These are phyloP conservation scores for Leistus spinibarbis DNA, from an alignment of 2,888 invertebrate genomes.

Conservation along the genomic window DNA sequence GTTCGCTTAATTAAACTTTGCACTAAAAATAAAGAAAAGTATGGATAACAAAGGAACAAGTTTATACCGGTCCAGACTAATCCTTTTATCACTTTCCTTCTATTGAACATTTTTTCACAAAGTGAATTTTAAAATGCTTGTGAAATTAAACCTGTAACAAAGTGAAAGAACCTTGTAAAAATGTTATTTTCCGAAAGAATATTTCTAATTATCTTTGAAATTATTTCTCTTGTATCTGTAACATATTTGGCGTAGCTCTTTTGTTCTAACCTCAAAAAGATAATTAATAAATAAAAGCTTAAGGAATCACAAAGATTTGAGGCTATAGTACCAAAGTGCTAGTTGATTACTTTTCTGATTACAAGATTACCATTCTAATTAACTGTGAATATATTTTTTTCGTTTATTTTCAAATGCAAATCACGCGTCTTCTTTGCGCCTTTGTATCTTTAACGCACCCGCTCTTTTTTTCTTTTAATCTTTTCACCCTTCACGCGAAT, in stretches of 20 bases:
- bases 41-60: constrained; percentile 23
- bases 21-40: too few species aligned
- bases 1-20: constrained; percentile 26
- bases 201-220: constrained; percentile 25
- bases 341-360: constrained; percentile 39
- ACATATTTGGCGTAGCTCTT: too few species aligned
- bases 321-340: constrained; percentile 20
- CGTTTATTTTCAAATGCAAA: constrained; percentile 39
- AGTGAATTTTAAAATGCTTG: constrained; percentile 51
- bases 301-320: constrained; percentile 26
- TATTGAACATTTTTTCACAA: constrained; percentile 44
- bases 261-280: neutral
- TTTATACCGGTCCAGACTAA: constrained; percentile 9
- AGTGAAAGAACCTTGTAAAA: constrained; percentile 20
- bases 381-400: constrained; percentile 24
- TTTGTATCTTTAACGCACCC: neutral
- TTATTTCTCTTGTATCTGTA: too few species aligned
- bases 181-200: constrained; percentile 12
- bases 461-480: constrained; percentile 4
- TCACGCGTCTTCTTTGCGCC: constrained; percentile 7
- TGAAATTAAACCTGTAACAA: constrained; percentile 46
- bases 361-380: constrained; percentile 39
- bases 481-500: constrained; percentile 9
- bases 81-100: constrained; percentile 25
- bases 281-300: constrained; percentile 32